These are phyloP conservation scores for Hyppa rectilinea DNA, from an alignment of 2,888 invertebrate genomes.

Conservation along the genomic window DNA sequence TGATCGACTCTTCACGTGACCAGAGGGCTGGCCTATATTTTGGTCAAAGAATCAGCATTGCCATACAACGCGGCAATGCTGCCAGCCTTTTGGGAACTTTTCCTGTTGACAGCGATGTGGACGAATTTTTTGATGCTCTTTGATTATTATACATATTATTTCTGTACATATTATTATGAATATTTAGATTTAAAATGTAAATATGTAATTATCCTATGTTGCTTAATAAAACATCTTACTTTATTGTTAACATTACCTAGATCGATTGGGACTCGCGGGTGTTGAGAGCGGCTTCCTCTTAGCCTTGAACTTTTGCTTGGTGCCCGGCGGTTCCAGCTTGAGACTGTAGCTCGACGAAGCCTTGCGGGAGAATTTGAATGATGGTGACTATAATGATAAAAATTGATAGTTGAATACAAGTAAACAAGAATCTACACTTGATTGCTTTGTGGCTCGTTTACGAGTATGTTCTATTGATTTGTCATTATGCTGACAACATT, in stretches of 20 bases:
- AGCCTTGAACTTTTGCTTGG: constrained; percentile 96
- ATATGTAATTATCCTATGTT: too few species aligned
- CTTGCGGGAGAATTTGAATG: constrained; percentile 99
- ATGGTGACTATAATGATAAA: constrained; percentile 95
- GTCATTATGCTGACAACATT: neutral
- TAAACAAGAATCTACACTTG: constrained; percentile 34
- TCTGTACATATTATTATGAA: too few species aligned
- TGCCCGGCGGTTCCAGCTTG: constrained; percentile 97
- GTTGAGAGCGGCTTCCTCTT: constrained; percentile 98
- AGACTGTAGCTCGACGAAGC: constrained; percentile 99
- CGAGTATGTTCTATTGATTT: neutral
- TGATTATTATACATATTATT: too few species aligned
- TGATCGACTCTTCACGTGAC: too few species aligned
- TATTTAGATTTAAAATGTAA: too few species aligned
- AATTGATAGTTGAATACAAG: constrained; percentile 45
- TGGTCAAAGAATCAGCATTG: too few species aligned
- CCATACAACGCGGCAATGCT: too few species aligned
- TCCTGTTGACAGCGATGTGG: too few species aligned
- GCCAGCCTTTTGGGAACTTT: too few species aligned
- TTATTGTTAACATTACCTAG: constrained; percentile 71
- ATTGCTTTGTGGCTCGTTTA: constrained; percentile 13
- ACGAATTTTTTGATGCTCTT: too few species aligned
- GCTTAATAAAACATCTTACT: too few species aligned
- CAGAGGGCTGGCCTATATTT: too few species aligned
- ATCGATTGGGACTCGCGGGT: constrained; percentile 97